Evolutionary conservation across 2,113 vertebrate species (phyloP).

Genomic region (Phaetusa simplex): DNA sequence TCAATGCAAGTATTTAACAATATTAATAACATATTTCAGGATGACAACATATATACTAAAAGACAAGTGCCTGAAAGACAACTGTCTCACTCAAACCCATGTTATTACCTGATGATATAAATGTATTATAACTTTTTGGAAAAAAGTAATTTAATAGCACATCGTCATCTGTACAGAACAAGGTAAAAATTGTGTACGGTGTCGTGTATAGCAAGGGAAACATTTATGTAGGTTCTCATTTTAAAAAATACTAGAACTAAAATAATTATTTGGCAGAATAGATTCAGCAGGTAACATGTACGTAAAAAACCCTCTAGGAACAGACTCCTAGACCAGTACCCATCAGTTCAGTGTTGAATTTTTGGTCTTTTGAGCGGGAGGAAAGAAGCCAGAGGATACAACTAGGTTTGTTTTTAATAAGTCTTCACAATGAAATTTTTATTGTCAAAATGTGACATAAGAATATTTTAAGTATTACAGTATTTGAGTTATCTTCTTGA

Average conservation of each 20-base stretch:
- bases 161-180: neutral
- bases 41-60: neutral
- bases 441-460: neutral
- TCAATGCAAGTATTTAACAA: neutral
- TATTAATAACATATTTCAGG: neutral
- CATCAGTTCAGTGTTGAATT: neutral
- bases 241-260: neutral
- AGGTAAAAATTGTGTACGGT: neutral
- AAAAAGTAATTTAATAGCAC: neutral
- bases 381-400: neutral
- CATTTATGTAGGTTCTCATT: neutral
- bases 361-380: neutral
- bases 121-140: neutral
- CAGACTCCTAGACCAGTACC: neutral
- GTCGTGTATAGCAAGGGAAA: neutral
- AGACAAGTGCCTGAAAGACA: neutral
- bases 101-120: neutral
- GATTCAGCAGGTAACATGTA: neutral
- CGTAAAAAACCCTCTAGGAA: neutral
- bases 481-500: neutral
- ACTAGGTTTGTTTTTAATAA: neutral
- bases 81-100: neutral
- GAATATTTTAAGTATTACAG: neutral
- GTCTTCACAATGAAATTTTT: neutral
- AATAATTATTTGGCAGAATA: neutral